Evolutionary conservation across 1,140 invertebrate species (phyloP).

Genomic region (Luehdorfia chinensis): DNA sequence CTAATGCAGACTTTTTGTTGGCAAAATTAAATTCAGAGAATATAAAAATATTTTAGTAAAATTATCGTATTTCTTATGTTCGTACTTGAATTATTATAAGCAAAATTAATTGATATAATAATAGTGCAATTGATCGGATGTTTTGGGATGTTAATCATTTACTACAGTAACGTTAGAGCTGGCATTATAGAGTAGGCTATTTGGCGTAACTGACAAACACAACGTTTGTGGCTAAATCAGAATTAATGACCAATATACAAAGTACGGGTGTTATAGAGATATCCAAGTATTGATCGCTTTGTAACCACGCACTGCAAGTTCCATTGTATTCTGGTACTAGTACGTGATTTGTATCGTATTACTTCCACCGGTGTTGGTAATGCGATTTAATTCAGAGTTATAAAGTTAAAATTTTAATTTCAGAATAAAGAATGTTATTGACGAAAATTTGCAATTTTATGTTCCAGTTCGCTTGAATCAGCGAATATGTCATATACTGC

Average conservation of each 20-base stretch:
- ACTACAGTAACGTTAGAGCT: neutral
- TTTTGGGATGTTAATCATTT: too few species aligned
- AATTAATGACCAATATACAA: constrained; percentile 8
- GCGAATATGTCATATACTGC: neutral
- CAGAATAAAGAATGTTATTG: neutral
- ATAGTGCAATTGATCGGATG: too few species aligned
- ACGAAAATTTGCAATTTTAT: too few species aligned
- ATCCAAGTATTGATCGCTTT: constrained; percentile 11
- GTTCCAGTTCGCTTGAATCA: neutral
- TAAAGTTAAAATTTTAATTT: too few species aligned
- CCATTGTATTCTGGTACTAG: constrained; percentile 1
- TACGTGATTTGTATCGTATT: neutral
- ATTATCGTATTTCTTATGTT: neutral
- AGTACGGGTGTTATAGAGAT: constrained; percentile 9
- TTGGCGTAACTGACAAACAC: constrained; percentile 5
- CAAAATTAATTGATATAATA: too few species aligned
- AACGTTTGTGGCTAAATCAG: constrained; percentile 4
- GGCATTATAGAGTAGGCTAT: neutral
- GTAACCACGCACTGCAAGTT: constrained; percentile 1
- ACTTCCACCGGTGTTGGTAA: too few species aligned
- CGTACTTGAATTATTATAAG: neutral
- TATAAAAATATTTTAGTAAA: neutral
- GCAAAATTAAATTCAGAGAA: constrained; percentile 3
- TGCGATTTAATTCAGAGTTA: too few species aligned
- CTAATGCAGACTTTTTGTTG: neutral